Base-by-base conservation (phyloP, 1,140 invertebrate genomes). In the Nasonia giraulti region DNA sequence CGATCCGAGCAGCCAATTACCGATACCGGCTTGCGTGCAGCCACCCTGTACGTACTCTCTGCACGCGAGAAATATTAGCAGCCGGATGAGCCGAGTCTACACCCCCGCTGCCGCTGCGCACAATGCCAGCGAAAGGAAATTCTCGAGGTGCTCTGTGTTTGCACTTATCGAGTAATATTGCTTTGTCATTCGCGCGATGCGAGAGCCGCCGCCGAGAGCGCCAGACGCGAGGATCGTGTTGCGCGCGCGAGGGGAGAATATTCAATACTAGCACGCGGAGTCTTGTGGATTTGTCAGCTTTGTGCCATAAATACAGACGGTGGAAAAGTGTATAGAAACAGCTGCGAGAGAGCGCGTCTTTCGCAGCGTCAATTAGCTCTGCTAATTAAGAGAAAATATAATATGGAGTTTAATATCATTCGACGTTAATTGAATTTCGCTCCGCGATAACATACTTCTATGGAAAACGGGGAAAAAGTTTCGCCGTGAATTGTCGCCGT, bases 1-100 rank as follows among this genome's bases (percentile, higher is more conserved):
- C 78, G 78, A 80, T 80, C 78, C 62, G 50, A 69, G 74, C 31
- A 55, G 20, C 44, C 75, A 78, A 83, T 83, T 83, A 78, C 81
- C 55, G 81, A 83, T 77, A 33, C 20, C 55, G 55, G 20, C 55
- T 62, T 14, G 55, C 55, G 55, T 62, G 55, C 55, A 5, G 17
- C 55, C 1, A 7, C 20, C 20, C 17, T 62, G 17, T 62, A 44
- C 40, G 33, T 37, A 44, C 55, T 62, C 17, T 62, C 55, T 20
- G 27, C 68, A 27, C 68, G 68, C 68, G 31, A 27, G 68, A 33
- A 71, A 71, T 71, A 62, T 62, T 17, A 17, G 55, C 55, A 62
- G 55, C 1, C 20, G 55, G 55, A 62, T 62, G 55, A n/a, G 55
- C 55, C 55, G 50, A 37, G 33, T 37, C 33, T 27, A 27, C 27